These are phyloP conservation scores for Garra rufa DNA, from an alignment of 2,113 vertebrate genomes.

Conservation along the genomic window DNA sequence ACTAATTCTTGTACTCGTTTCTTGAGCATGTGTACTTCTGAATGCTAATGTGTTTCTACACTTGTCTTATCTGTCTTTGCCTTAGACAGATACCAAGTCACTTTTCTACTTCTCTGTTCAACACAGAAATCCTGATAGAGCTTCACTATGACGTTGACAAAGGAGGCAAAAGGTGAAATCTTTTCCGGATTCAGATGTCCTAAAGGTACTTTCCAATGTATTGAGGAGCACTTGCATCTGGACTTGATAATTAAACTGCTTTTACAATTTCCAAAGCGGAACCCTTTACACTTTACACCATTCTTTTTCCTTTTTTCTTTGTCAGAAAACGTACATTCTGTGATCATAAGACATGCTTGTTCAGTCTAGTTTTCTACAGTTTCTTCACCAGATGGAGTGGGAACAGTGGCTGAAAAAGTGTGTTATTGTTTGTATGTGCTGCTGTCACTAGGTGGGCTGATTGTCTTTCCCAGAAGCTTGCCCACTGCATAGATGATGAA, in stretches of 20 bases:
- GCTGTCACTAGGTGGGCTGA: neutral
- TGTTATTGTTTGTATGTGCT: neutral
- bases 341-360: neutral
- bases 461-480: neutral
- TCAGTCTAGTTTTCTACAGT: slow-evolving; percentile 13
- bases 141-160: neutral
- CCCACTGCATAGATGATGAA: neutral
- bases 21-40: too few species aligned
- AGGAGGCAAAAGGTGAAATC: neutral
- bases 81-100: too few species aligned
- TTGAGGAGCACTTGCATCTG: slow-evolving; percentile 14
- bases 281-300: slow-evolving; percentile 26
- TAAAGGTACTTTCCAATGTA: slow-evolving; percentile 14
- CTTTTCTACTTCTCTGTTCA: neutral
- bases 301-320: neutral
- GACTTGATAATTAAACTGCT: too few species aligned
- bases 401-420: neutral
- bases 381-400: slow-evolving; percentile 29
- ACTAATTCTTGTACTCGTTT: too few species aligned
- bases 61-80: too few species aligned
- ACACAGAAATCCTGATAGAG: neutral
- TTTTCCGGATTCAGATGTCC: neutral
- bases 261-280: slow-evolving; percentile 20
- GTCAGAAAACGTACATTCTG: slow-evolving; percentile 20
- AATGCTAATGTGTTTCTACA: too few species aligned